Evolutionary conservation across 2,888 invertebrate species (phyloP).

Genomic region (Tetrapedia diversipes): DNA sequence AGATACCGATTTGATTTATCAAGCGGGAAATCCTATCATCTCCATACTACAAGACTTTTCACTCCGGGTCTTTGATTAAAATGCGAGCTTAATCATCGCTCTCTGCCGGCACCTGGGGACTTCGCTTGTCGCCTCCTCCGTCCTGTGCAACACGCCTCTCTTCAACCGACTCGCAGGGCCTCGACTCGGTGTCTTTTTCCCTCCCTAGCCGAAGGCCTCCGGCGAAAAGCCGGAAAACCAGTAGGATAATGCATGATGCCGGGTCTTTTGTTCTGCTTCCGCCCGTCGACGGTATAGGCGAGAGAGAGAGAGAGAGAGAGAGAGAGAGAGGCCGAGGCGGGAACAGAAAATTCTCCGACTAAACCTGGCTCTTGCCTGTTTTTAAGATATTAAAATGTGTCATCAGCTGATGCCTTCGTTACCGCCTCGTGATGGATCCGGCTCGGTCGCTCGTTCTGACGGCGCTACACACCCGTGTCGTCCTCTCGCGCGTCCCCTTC

Average conservation of each 20-base stretch:
- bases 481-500: background rate
- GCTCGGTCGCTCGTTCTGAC: constrained; percentile 40
- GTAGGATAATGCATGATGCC: constrained; percentile 78
- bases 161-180: background rate
- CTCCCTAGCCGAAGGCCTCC: constrained; percentile 61
- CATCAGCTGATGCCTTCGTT: constrained; percentile 82
- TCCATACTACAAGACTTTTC: constrained; percentile 81
- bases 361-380: constrained; percentile 72
- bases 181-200: constrained; percentile 63
- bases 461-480: constrained; percentile 18
- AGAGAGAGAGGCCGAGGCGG: constrained; percentile 39
- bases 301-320: constrained; percentile 58
- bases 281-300: constrained; percentile 14
- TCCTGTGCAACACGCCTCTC: background rate
- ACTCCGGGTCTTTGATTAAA: constrained; percentile 82
- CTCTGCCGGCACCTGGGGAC: constrained; percentile 79
- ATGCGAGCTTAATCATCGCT: constrained; percentile 82
- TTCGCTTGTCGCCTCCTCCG: constrained; percentile 68
- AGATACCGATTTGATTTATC: constrained; percentile 81
- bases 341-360: constrained; percentile 58
- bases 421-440: constrained; percentile 73
- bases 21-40: constrained; percentile 80
- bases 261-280: constrained; percentile 75
- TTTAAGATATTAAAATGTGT: constrained; percentile 82
- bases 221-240: constrained; percentile 75